Base-by-base conservation (phyloP, 2,113 vertebrate genomes). In the Trogon surrucura region DNA sequence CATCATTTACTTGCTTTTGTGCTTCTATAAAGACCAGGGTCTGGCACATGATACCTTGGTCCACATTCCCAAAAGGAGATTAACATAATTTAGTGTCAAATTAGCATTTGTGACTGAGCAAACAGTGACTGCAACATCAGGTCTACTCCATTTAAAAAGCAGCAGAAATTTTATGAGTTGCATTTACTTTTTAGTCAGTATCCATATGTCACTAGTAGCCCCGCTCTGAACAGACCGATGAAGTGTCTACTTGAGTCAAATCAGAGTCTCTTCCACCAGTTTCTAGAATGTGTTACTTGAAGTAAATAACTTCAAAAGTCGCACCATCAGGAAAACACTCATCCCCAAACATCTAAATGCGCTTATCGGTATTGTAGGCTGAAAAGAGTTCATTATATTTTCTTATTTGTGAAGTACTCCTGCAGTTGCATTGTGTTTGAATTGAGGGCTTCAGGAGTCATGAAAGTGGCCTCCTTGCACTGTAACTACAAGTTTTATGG, bases 51-150 rank as follows among this genome's bases (percentile, higher is more conserved):
- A 82, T 23, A 3, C 2, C 77, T 85, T 88, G 81, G 23, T 26
- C 54, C 66, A 51, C 15, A 56, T 56, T 67, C 34, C 60, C 34
- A 5, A 64, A 93, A 85, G 11, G 5, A 80, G 58, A 80, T 72
- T 82, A 93, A 69, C 22, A 72, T 82, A 82, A 89, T 51, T 67
- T 79, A 89, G 16, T 64, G 58, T 20, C 62, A 79, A 85, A 94
- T 80, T 85, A 93, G 4, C 45, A 80, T 58, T 82, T 2, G 2
- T 75, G 58, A 29, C 23, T 82, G 48, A 89, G 27, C 21, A 86
- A 91, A 81, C 57, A 67, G 41, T 70, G 66, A 54, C 47, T 64
- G 44, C 8, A 47, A 67, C 22, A 23, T 25, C 23, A 89, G 66
- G 26, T 17, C 5, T 60, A 16, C 17, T 81, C 25, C 5, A 16